Evolutionary conservation across 2,888 invertebrate genomes (phyloP), one percentile per base, ranked within the genome.

Genomic region (Dicyrtoma fusca): DNA sequence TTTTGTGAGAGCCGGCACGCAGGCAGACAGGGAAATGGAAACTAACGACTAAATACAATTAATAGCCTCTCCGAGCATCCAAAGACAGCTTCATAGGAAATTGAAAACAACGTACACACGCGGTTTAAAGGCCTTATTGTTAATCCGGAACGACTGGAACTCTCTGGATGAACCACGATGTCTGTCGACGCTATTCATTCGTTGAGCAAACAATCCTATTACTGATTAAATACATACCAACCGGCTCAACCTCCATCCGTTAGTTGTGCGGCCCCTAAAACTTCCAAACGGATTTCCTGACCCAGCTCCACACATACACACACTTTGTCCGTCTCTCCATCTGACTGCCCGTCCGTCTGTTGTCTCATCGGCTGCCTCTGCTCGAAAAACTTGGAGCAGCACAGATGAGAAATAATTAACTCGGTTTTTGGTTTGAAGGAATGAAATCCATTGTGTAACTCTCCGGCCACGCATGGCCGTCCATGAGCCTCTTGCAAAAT

Each of bases 71-170:
- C 34, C 8, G 4, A 5, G 4, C 34, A 34, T 34, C 34, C 34
- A 34, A 34, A 34, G 34, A 34, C 34, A 34, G 34, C 8, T 34
- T 34, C 34, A 34, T 34, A 34, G 34, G 34, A 34, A 34, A 34
- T 34, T 34, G 34, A 34, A 34, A 34, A 34, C 34, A 34, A 34
- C 34, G 34, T 55, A 55, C 55, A 55, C 21, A 55, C 55, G 21
- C 21, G 55, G 55, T 55, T 55, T 55, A 44, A 62, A 44, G 63
- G 63, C 47, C 47, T 62, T 65, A 45, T 65, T 64, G 45, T 66
- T 66, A 66, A 51, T 53, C 65, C 65, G 44, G 44, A 62, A 44
- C 44, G 42, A 62, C 21, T 62, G 62, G 44, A 62, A 62, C 42
- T 44, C 17, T 42, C 6, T 25, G 47, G 63, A 63, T 63, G 63